phyloP scores from a whole-genome alignment of 2,797 vertebrate species.

The Cossypha polioptera region DNA sequence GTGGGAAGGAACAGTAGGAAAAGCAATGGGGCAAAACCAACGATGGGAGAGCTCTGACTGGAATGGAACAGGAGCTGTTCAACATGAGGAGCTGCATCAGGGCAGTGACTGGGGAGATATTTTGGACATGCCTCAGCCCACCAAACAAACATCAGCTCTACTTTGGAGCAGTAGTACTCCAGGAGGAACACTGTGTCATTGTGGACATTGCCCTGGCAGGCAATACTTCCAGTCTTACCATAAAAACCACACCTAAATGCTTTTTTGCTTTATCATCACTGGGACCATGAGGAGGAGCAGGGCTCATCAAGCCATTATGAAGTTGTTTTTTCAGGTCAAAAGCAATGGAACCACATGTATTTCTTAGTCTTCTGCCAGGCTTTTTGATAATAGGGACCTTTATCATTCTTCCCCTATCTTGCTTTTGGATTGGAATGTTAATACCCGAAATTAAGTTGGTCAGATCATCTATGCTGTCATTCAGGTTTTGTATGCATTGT shows the following conservation, averaged over 20 bases:
- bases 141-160: background rate
- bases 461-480: background rate
- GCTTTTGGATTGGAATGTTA: background rate
- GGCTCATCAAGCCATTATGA: background rate
- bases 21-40: background rate
- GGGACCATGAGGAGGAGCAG: background rate
- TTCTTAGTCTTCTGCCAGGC: background rate
- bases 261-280: background rate
- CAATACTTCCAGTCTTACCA: background rate
- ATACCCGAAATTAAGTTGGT: background rate
- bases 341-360: fast-evolving
- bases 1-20: background rate
- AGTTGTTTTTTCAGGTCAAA: fast-evolving
- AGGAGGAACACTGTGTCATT: slow-evolving; percentile 41
- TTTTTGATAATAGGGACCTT: background rate
- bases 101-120: background rate
- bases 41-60: fast-evolving
- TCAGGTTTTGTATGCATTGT: background rate
- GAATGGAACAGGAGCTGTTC: fast-evolving
- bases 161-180: background rate
- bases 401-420: background rate
- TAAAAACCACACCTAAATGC: background rate
- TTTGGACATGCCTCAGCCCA: fast-evolving
- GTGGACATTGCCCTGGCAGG: slow-evolving; percentile 71
- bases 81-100: background rate